These are phyloP conservation scores for Empidonax alnorum DNA, from an alignment of 2,113 vertebrate genomes.

Conservation along the genomic window DNA sequence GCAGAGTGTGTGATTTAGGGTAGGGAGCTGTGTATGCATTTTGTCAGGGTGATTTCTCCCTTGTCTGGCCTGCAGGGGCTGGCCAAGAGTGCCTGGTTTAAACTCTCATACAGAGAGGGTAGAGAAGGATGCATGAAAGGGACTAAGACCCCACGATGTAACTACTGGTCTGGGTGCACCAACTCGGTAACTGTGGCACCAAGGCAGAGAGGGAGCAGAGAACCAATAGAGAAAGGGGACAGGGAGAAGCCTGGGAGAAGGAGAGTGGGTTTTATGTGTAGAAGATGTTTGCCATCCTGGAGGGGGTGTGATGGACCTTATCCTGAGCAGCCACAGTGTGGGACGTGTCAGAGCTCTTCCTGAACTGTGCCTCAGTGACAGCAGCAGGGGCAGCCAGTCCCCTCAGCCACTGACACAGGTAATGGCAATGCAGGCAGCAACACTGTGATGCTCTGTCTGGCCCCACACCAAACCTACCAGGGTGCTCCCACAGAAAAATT, in stretches of 20 bases:
- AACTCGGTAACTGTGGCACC: no score
- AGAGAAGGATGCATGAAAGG: neutral
- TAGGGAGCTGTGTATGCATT: neutral
- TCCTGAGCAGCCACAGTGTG: neutral
- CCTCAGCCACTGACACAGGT: neutral
- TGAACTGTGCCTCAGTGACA: neutral
- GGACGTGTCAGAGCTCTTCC: fast-evolving
- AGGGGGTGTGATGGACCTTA: neutral
- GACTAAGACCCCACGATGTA: fast-evolving
- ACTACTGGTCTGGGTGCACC: neutral
- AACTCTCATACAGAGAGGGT: neutral
- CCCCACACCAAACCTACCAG: neutral
- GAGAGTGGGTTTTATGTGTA: neutral
- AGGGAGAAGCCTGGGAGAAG: neutral
- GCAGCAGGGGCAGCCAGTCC: neutral
- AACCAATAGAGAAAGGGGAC: neutral
- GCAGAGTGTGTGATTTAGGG: neutral
- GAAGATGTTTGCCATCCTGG: neutral
- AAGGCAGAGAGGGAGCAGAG: neutral
- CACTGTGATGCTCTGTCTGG: neutral
- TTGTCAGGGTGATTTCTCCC: slow-evolving; percentile 9
- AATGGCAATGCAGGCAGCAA: neutral
- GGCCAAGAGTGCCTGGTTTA: neutral
- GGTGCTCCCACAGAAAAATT: neutral
- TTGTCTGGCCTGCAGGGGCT: neutral